Base-by-base conservation (phyloP, 2,797 vertebrate species). In the Ara ararauna region DNA sequence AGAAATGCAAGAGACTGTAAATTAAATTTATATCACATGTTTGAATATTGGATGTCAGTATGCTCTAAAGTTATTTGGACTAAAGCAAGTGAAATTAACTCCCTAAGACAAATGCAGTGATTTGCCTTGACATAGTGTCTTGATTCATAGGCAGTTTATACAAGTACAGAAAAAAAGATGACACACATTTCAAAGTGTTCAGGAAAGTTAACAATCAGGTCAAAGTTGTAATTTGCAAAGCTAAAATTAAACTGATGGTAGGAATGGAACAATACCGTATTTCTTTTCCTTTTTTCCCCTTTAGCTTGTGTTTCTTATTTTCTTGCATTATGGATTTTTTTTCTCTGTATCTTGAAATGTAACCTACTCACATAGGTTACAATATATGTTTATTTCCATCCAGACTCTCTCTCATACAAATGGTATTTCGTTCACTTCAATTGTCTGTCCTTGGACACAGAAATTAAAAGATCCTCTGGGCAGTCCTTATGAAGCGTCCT, bases 21-120 rank as follows among this genome's bases (percentile, higher is more conserved):
- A 95, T 96, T 94, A 83, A 79, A 88, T 96, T 92, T 88, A 83
- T 89, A 75, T 54, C 91, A 60, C 47, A 44, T 93, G 80, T 75
- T 87, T 78, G 77, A 90, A 89, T 94, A 89, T 71, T 67, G 61
- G 34, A 85, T 94, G 92, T 93, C 82, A 58, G 75, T 67, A 53
- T 90, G 89, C 0, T 7, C 67, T 27, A 1, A 87, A 93, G 65
- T 89, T 93, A 75, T 87, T 92, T 91, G 87, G 45, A 77, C 53
- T 53, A 71, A 87, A 92, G 75, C 30, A 85, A 85, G 45, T 54
- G 66, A 93, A 94, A 93, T 78, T 88, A 88, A 82, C 67, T 36
- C 18, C 61, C 53, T 80, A 83, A 87, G 74, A 92, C 42, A 87
- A 93, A 93, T 72, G 47, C 78, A 77, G 75, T 68, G 65, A 89